Base-by-base conservation (phyloP, 2,888 invertebrate species). In the Ceraclea dissimilis region DNA sequence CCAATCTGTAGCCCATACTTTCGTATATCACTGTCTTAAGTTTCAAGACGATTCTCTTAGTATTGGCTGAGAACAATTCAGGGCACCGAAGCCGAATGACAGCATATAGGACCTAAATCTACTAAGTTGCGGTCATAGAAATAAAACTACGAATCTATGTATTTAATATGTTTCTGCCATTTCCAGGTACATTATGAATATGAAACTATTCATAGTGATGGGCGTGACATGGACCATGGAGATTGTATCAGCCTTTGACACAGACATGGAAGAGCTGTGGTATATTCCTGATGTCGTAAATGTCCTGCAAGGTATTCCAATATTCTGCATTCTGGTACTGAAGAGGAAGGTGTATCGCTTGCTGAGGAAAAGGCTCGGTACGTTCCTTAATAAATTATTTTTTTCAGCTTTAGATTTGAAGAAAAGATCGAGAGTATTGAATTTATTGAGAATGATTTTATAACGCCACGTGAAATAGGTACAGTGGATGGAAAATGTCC, bases 201-300 rank as follows among this genome's bases (percentile, higher is more conserved):
- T 84, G 0, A 89, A 89, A 67, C 71, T 90, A 1, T 88, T 88
- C 73, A 74, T 88, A 59, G 86, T 89, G 48, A 90, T 89, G 89
- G 89, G 90, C 1, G 80, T 88, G 0, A 82, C 84, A 0, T 89
- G 88, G 85, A 71, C 82, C 2, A 75, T 84, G 48, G 88, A 88
- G 69, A 71, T 85, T 4, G 66, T 83, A 11, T 83, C 86, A 2
- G 80, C 80, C 1, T 62, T 83, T 21, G 70, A 79, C 48, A 68
- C 72, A 39, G 70, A 79, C 64, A 78, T 81, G 57, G 68, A 68
- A 55, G 70, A 73, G 71, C 70, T 76, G 64, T 78, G 74, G 70
- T 74, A 78, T 61, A 68, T 81, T 10, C 76, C 83, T 34, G 88
- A 89, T 67, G 76, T 79, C 1, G 72, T 84, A 57, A 89, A 88